Evolutionary conservation across 2,888 invertebrate species (phyloP).

Genomic region (Eurytoma adleriae): DNA sequence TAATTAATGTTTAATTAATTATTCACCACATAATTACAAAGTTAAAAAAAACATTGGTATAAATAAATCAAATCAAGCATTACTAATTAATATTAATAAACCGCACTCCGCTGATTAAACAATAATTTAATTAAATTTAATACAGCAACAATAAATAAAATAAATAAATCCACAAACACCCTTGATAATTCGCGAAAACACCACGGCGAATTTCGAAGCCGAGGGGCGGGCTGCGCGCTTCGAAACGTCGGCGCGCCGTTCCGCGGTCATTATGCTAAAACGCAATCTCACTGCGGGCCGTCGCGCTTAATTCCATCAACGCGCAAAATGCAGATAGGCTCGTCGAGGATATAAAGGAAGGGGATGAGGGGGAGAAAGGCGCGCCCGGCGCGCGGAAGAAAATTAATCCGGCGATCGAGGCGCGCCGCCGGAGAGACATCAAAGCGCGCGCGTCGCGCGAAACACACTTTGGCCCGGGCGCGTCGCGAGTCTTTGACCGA

Average conservation of each 20-base stretch:
- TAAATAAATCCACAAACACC: too few species aligned
- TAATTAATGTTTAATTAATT: too few species aligned
- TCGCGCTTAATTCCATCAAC: conserved; percentile 66
- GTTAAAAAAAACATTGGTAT: too few species aligned
- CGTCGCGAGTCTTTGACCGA: conserved; percentile 62
- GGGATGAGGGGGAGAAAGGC: conserved; percentile 27
- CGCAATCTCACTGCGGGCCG: conserved; percentile 64
- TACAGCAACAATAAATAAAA: too few species aligned
- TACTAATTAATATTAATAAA: too few species aligned
- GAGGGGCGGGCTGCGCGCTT: background rate
- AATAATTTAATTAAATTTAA: too few species aligned
- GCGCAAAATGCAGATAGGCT: conserved; percentile 33
- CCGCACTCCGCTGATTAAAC: too few species aligned
- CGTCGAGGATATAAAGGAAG: conserved; percentile 27
- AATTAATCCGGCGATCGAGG: conserved; percentile 70
- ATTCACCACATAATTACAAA: too few species aligned
- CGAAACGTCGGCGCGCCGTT: conserved; percentile 51
- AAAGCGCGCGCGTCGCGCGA: conserved; percentile 57
- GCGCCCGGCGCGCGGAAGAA: conserved; percentile 57
- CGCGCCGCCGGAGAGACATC: conserved; percentile 33
- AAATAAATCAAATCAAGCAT: too few species aligned
- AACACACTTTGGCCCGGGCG: conserved; percentile 58
- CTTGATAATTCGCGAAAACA: too few species aligned
- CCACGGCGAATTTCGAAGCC: background rate
- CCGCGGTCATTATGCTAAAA: conserved; percentile 68